Evolutionary conservation across 2,797 vertebrate species (phyloP).

Genomic region (Neopelma chrysocephalum): DNA sequence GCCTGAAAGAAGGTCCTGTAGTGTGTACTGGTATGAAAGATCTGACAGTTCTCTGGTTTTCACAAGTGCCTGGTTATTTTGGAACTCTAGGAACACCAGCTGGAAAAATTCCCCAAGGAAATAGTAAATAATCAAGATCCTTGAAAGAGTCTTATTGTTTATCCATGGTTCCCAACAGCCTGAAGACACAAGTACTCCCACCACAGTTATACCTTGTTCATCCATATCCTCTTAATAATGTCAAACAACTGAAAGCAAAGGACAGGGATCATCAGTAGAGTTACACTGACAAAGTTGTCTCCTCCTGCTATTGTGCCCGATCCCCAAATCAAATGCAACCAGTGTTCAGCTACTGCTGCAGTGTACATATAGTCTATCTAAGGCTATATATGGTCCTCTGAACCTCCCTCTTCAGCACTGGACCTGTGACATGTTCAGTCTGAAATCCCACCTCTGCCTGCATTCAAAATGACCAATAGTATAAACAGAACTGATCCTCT

Average conservation of each 20-base stretch:
- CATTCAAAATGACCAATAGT: background rate
- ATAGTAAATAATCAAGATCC: background rate
- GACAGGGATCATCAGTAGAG: background rate
- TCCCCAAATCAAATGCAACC: background rate
- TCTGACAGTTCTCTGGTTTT: background rate
- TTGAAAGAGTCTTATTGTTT: background rate
- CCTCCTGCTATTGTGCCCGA: background rate
- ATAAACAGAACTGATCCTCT: background rate
- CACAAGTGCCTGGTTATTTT: background rate
- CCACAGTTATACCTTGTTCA: background rate
- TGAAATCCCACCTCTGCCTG: background rate
- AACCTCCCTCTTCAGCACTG: background rate
- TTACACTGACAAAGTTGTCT: background rate
- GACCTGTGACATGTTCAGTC: background rate
- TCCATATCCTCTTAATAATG: background rate
- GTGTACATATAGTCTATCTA: background rate
- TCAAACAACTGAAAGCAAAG: background rate
- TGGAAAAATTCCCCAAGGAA: background rate
- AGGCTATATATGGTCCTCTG: background rate
- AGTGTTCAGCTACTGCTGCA: background rate
- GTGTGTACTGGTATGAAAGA: background rate
- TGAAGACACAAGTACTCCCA: background rate
- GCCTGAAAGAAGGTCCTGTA: background rate
- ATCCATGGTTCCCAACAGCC: background rate
- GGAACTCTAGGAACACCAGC: background rate